phyloP scores from a whole-genome alignment of 2,888 invertebrate genomes.

The Norana najaformis region DNA sequence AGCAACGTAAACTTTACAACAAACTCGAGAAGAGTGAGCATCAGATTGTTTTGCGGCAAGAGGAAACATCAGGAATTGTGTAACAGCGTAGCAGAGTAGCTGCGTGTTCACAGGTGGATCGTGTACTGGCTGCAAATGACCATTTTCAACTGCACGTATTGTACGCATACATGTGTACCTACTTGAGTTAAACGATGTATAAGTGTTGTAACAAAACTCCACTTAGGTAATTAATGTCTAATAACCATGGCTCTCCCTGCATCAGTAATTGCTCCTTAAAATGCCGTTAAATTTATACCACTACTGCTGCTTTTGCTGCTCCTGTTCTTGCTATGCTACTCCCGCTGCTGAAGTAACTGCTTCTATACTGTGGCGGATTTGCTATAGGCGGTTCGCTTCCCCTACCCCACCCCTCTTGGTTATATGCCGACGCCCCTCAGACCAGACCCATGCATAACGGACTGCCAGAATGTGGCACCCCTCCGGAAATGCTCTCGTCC shows the following conservation, averaged over 20 bases:
- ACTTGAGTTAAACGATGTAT: background rate
- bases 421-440: no score
- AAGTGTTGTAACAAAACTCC: background rate
- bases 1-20: background rate
- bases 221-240: background rate
- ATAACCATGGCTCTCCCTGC: background rate
- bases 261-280: background rate
- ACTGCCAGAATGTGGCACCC: no score
- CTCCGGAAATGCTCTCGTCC: no score
- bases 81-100: no score
- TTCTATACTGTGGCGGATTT: no score
- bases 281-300: no score
- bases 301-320: background rate
- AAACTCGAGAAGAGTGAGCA: background rate
- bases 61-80: background rate
- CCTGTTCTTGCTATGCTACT: background rate
- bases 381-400: no score
- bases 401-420: no score
- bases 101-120: no score
- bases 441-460: no score
- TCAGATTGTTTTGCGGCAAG: background rate
- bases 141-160: background rate
- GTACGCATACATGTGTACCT: background rate
- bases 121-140: background rate
- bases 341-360: background rate